Evolutionary conservation across 1,140 invertebrate genomes (phyloP), one percentile per base, ranked within the genome.

Genomic region (Bombus polaris): DNA sequence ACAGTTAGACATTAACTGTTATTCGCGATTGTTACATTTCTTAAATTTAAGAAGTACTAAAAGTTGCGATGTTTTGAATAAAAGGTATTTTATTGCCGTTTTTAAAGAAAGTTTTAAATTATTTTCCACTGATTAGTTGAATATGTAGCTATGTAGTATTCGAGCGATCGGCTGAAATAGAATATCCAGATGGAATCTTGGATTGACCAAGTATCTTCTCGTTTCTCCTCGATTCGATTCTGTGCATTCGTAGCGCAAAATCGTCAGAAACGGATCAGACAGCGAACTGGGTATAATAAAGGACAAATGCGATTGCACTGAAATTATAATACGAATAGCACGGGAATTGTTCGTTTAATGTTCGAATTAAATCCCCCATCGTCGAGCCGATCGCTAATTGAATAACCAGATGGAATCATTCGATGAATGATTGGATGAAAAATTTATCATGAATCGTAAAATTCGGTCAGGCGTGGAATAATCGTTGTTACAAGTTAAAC

Each of bases 291-390:
- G 9, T 59, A 35, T 22, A 59, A 59, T 65, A 59, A 77, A 39
- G 28, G 28, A 42, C 25, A n/a, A 66, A 79, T 75, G 35, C 44
- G 68, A 80, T 80, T 22, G 25, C 9, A 9, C 44, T 32, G 22
- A 35, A 71, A 71, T 81, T 53, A 28, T 80, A 66, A 53, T 44
- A 39, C 35, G 37, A 59, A 44, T 73, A 72, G 47, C 68, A 1
- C 37, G 22, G 68, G 28, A 42, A 81, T 59, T 42, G 59, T 81
- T n/a, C 68, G 35, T 72, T 81, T 71, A 72, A 72, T 25, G 10
- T 81, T 73, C 65, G 13, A 71, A 53, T 81, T 39, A 22, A 72
- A 72, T 59, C 35, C 5, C 44, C 1, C 12, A 13, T 32, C 28
- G 15, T 35, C 65, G 47, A 18, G 70, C 53, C 37, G 37, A 42